A percentile compares a stretch with the other conserved stretches of the same genome.
Evolutionary conservation across 1,140 invertebrate genomes (phyloP).

Genomic region (Drosophila subobscura): DNA sequence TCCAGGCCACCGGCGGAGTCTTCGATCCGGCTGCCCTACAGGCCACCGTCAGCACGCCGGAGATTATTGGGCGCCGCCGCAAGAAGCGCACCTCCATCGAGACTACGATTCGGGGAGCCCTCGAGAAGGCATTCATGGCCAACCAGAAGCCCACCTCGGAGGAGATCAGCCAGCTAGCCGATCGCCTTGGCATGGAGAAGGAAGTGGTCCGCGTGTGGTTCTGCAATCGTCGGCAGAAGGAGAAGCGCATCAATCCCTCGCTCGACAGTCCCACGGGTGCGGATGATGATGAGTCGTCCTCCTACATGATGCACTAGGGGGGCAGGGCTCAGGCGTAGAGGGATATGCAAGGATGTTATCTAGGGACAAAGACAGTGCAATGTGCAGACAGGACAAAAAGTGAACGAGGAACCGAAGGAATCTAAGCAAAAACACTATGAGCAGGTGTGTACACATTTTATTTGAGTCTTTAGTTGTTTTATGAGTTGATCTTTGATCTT

Average conservation of each 20-base stretch:
- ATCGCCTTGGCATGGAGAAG: conserved; percentile 97
- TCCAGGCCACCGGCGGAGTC: conserved; percentile 88
- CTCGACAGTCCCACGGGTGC: conserved; percentile 84
- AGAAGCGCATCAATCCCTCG: conserved; percentile 91
- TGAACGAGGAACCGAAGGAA: conserved; percentile 22
- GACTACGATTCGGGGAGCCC: conserved; percentile 94
- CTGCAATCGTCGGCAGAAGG: conserved; percentile 97
- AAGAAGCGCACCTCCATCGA: conserved; percentile 99
- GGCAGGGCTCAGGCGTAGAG: conserved; percentile 32
- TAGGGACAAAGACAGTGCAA: conserved; percentile 67
- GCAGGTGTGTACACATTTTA: conserved; percentile 46
- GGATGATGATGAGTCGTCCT: conserved; percentile 75
- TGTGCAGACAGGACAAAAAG: conserved; percentile 34
- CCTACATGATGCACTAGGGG: conserved; percentile 74
- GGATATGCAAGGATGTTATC: not conserved
- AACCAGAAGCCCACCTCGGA: conserved; percentile 99
- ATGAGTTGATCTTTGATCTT: not conserved
- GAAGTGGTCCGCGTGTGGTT: conserved; percentile 99
- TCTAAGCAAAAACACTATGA: conserved; percentile 42
- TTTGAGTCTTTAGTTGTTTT: too few relatives aligned
- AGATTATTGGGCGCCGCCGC: conserved; percentile 94
- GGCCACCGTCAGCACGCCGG: conserved; percentile 91
- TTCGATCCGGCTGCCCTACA: conserved; percentile 88
- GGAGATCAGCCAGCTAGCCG: conserved; percentile 96
- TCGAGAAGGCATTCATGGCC: conserved; percentile 97